Evolutionary conservation across 2,113 vertebrate genomes (phyloP), one percentile per base, ranked within the genome.

Genomic region (Pelecanoides urinatrix): DNA sequence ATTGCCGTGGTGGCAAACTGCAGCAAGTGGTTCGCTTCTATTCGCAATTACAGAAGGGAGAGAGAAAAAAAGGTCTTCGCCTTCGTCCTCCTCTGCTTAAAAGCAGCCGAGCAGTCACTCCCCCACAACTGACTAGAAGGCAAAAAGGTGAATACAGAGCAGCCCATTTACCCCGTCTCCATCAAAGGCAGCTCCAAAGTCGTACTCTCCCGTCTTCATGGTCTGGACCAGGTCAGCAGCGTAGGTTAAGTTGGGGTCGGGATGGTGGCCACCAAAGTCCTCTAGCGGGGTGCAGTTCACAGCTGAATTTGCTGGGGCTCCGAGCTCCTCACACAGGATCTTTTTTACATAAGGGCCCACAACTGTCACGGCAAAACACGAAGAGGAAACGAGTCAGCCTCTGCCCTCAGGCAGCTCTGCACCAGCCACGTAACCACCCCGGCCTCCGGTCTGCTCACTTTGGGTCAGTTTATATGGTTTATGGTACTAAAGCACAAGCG

Each of bases 231-330:
- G 97, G 95, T 99, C 99, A 11, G 99, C 98, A 50, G 99, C 99
- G 0, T 99, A 99, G 75, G 99, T 99, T 92, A 99, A 96, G 96
- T 99, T 99, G 86, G 99, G 99, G 98, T 99, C 99, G 8, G 99
- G 99, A 95, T 99, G 99, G 96, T 99, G 99, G 44, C 99, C 99
- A 13, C 99, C 99, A 9, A 99, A 99, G 97, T 99, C 99, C 91
- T 99, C 99, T 93, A 99, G 95, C 2, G 99, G 99, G 50, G 98
- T 90, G 49, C 99, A 99, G 96, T 99, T 99, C 50, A 99, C 98
- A 2, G 99, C 99, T 1, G 99, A 99, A 95, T 99, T 99, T 49
- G 98, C 99, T 7, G 99, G 99, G 88, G 99, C 99, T 4, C 99
- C 99, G 3, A 99, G 98, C 84, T 99, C 99, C 94, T 99, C 99